Evolutionary conservation across 2,797 vertebrate genomes (phyloP).

Genomic region (Onychomys leucogaster): DNA sequence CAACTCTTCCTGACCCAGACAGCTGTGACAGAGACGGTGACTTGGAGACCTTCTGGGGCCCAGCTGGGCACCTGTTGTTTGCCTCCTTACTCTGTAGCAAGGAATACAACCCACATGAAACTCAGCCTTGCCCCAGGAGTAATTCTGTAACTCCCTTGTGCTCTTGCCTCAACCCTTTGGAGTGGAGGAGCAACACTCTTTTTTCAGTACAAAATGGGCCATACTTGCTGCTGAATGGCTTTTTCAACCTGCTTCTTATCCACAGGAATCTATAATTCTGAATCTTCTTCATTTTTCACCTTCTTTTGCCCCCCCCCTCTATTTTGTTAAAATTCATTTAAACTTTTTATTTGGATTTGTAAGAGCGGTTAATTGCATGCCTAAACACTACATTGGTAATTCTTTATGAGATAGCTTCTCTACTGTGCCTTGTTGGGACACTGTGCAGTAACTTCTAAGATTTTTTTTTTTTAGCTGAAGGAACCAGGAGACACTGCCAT

Average conservation of each 20-base stretch:
- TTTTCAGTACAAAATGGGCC: background rate
- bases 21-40: background rate
- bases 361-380: background rate
- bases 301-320: background rate
- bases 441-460: background rate
- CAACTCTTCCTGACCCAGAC: background rate
- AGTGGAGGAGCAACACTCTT: too few species aligned
- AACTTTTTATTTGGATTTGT: background rate
- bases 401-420: background rate
- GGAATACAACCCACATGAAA: background rate
- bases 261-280: background rate
- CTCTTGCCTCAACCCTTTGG: too few species aligned
- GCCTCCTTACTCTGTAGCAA: background rate
- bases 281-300: background rate
- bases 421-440: background rate
- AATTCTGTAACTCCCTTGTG: too few species aligned
- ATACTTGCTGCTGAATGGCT: background rate
- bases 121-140: background rate
- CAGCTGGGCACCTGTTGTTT: background rate
- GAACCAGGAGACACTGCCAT: background rate
- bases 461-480: background rate
- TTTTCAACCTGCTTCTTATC: background rate
- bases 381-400: background rate
- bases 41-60: background rate
- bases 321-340: background rate